These are phyloP conservation scores for Cephalotes varians DNA, from an alignment of 2,888 invertebrate genomes.

Conservation along the genomic window DNA sequence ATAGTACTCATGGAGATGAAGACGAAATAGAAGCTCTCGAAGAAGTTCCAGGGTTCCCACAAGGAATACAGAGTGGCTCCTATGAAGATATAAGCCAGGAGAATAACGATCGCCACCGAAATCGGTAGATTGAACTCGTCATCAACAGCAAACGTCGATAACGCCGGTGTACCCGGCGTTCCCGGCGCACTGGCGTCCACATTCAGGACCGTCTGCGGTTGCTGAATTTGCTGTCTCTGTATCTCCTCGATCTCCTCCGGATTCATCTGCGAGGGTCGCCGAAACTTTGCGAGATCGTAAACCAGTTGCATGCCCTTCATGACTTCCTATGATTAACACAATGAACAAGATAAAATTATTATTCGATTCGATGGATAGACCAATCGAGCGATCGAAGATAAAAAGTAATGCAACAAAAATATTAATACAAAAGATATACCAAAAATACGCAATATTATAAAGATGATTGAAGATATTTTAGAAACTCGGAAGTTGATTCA, in stretches of 20 bases:
- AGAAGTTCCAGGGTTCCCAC: slow-evolving; percentile 95
- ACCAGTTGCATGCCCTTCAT: slow-evolving; percentile 94
- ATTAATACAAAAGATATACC: neutral
- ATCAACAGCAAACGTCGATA: slow-evolving; percentile 92
- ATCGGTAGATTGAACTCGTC: slow-evolving; percentile 98
- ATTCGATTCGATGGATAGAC: neutral
- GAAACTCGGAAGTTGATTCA: neutral
- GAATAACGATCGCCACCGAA: slow-evolving; percentile 93
- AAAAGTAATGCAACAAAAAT: neutral
- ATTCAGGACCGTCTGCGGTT: slow-evolving; percentile 78
- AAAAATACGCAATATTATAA: neutral
- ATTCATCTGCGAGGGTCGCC: slow-evolving; percentile 90
- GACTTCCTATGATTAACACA: slow-evolving; percentile 88
- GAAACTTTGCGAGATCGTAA: slow-evolving; percentile 92
- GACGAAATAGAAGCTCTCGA: slow-evolving; percentile 98
- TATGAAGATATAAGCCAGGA: slow-evolving; percentile 94
- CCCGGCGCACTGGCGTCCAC: slow-evolving; percentile 86
- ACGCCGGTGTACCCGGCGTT: slow-evolving; percentile 92
- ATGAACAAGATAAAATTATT: neutral
- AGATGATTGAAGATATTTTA: neutral
- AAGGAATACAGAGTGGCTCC: slow-evolving; percentile 93
- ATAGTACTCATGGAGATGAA: slow-evolving; percentile 99
- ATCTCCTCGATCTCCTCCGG: slow-evolving; percentile 87
- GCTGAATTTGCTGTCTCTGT: slow-evolving; percentile 79
- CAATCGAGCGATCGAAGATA: neutral